These are phyloP conservation scores for Hippocampus abdominalis DNA, from an alignment of 2,113 vertebrate genomes.

Conservation along the genomic window DNA sequence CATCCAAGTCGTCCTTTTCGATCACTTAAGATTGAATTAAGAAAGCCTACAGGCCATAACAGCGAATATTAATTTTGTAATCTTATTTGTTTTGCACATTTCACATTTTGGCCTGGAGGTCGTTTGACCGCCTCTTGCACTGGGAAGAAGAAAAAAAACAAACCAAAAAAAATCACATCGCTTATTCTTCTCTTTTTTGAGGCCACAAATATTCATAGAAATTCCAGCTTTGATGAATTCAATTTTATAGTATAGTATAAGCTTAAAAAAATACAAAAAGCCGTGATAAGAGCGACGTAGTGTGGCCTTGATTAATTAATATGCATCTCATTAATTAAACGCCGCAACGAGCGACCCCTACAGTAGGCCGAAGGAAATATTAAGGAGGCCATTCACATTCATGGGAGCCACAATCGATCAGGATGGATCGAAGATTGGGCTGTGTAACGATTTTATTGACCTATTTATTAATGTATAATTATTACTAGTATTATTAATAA, in stretches of 20 bases:
- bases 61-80: not conserved
- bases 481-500: not conserved
- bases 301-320: not conserved
- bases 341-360: slow-evolving; percentile 81
- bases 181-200: not conserved
- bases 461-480: not conserved
- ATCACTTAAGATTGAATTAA: slow-evolving; percentile 95
- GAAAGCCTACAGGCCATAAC: slow-evolving; percentile 77
- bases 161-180: not conserved
- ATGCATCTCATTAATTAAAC: not conserved
- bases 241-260: not conserved
- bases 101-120: slow-evolving; percentile 75
- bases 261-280: not conserved
- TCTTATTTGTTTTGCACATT: not conserved
- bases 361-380: slow-evolving; percentile 69
- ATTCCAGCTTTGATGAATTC: too few relatives aligned
- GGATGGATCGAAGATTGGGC: not conserved
- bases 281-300: not conserved
- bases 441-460: too few relatives aligned
- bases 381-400: slow-evolving; percentile 18
- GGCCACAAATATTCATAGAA: too few relatives aligned
- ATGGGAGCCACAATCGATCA: not conserved
- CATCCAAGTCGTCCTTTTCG: slow-evolving; percentile 82
- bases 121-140: slow-evolving; percentile 52
- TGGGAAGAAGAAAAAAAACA: not conserved